Conservation (phyloP, 2,888 invertebrate genomes). For the Brenthis ino region DNA sequence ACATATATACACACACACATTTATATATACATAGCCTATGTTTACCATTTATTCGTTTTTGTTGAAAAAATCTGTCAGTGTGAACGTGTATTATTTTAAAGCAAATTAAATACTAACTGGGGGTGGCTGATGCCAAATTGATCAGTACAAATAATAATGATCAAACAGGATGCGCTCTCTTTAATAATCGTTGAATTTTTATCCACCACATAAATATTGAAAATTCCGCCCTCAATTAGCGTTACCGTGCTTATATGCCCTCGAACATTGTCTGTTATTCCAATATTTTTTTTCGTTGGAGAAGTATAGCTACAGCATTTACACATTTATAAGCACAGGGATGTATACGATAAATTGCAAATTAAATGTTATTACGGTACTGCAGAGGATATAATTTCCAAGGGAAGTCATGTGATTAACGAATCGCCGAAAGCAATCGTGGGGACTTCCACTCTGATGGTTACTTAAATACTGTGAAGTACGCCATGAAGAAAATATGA, state of each 20-base stretch:
- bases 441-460: conserved; percentile 1
- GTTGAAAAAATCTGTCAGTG: no score
- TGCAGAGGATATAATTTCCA: conserved; percentile 7
- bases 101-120: conserved; percentile 1
- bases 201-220: background rate
- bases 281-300: background rate
- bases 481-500: background rate
- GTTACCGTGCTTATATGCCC: background rate
- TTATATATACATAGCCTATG: no score
- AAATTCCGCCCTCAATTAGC: background rate
- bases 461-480: background rate
- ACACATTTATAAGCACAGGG: background rate
- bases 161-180: background rate
- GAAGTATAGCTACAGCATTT: background rate
- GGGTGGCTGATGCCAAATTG: background rate
- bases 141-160: background rate
- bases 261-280: background rate
- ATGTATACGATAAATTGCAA: conserved; percentile 1
- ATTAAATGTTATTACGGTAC: background rate
- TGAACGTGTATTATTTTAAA: background rate
- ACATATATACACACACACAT: no score
- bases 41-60: no score
- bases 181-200: background rate
- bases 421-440: conserved; percentile 16
- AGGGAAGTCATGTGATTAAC: conserved; percentile 19